Base-by-base conservation (phyloP, 2,797 vertebrate genomes). In the Sciurus carolinensis region DNA sequence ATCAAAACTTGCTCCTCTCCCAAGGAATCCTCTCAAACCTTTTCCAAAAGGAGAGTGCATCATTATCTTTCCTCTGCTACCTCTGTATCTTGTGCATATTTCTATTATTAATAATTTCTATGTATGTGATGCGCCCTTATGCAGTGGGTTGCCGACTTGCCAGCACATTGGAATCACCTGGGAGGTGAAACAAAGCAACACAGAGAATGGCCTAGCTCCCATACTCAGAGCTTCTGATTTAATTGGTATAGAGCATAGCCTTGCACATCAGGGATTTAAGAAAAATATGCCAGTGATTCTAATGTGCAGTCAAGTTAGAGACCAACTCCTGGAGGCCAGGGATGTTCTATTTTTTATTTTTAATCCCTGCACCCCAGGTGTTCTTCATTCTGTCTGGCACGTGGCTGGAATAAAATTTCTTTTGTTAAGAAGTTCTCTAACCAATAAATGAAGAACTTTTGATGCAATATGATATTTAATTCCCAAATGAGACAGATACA, bases 271-370 rank as follows among this genome's bases (percentile, higher is more conserved):
- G 69, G 36, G 75, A n/a, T 64, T 80, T 54, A 59, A 80, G 73
- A 73, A 72, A 59, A 18, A 33, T 30, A 13, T 72, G 36, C 52
- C 28, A 82, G 8, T 33, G 59, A 77, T 57, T 85, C 54, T 79
- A 87, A 73, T 24, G 8, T 52, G 44, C 20, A 87, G 28, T 64
- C 36, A 83, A 54, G 33, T 57, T 91, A 57, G 52, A 93, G 36
- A 94, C 42, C 67, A 26, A 39, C 26, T 95, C 50, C 81, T 92
- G 39, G 4, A 92, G 50, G 67, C 64, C 88, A 85, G 8, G 26
- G 30, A 90, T 69, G 44, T 81, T 87, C 59, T 92, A 73, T 91
- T 93, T 26, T 95, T 94, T 94, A 88, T 95, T 96, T 96, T 95
- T 92, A 92, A 95, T 95, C n/a, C 36, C 44, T 84, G 36, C 26